Evolutionary conservation across 2,888 invertebrate species (phyloP).

Genomic region (Calliscelio sp.): DNA sequence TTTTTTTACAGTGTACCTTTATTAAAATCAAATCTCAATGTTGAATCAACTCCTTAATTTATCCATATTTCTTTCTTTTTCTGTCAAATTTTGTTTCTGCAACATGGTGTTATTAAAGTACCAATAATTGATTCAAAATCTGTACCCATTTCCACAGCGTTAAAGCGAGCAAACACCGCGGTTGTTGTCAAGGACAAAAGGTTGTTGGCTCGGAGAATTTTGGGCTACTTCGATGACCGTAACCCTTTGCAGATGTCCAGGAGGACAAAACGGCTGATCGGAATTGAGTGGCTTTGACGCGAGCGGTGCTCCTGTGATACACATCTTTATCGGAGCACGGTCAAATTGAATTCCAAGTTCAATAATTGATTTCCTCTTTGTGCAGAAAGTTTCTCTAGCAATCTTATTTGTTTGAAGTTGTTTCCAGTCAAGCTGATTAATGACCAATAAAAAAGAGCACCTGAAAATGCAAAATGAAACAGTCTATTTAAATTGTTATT

Average conservation of each 20-base stretch:
- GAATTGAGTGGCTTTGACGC: slow-evolving; percentile 36
- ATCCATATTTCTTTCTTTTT: too few relatives aligned
- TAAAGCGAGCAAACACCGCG: slow-evolving; percentile 34
- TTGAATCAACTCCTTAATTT: too few relatives aligned
- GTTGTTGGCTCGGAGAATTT: slow-evolving; percentile 42
- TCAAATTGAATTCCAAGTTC: slow-evolving; percentile 51
- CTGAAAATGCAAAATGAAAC: too few relatives aligned
- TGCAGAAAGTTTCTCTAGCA: slow-evolving; percentile 25
- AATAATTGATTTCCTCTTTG: slow-evolving; percentile 47
- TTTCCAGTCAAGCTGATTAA: background rate
- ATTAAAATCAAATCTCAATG: too few relatives aligned
- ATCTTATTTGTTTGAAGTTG: background rate
- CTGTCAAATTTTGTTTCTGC: too few relatives aligned
- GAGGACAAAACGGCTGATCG: slow-evolving; percentile 41
- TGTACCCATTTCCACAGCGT: background rate
- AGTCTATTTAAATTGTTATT: too few relatives aligned
- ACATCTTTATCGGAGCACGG: slow-evolving; percentile 19
- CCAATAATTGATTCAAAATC: background rate
- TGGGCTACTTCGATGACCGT: slow-evolving; percentile 17
- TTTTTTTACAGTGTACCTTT: too few relatives aligned
- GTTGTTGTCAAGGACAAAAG: slow-evolving; percentile 28
- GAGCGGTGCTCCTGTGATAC: background rate
- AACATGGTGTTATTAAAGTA: too few relatives aligned
- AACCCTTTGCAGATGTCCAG: slow-evolving; percentile 39
- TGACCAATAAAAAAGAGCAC: too few relatives aligned